Percentiles rank a stretch among this genome's conserved stretches.
Conservation (phyloP, 2,888 invertebrate species). For the Sialis lutaria region DNA sequence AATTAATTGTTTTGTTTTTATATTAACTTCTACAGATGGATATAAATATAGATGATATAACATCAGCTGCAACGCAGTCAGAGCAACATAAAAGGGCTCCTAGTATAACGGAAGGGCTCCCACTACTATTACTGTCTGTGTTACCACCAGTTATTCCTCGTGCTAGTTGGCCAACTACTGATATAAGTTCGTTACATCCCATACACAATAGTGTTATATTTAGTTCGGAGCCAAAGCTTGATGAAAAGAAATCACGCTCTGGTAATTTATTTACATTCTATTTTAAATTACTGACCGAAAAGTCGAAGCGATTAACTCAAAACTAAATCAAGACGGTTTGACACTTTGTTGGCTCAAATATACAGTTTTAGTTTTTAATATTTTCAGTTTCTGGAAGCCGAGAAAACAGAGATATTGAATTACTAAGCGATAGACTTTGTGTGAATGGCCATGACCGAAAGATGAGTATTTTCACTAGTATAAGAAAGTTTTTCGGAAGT, state of each 20-base stretch:
- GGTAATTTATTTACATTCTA: neutral
- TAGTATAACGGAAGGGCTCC: constrained; percentile 50
- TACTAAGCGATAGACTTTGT: constrained; percentile 28
- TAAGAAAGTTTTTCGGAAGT: constrained; percentile 18
- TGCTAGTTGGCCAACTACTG: constrained; percentile 62
- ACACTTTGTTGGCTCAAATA: too few relatives aligned
- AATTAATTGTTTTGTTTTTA: neutral
- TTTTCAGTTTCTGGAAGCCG: too few relatives aligned
- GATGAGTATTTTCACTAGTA: constrained; percentile 14
- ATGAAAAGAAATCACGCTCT: constrained; percentile 24
- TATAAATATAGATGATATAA: constrained; percentile 10
- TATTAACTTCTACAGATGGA: constrained; percentile 10
- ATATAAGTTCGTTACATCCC: constrained; percentile 34
- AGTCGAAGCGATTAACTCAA: too few relatives aligned
- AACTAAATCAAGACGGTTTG: too few relatives aligned
- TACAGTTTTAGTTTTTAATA: too few relatives aligned
- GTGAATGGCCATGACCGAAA: constrained; percentile 8
- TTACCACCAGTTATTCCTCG: constrained; percentile 58
- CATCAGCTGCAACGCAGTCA: constrained; percentile 11
- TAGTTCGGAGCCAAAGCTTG: constrained; percentile 45
- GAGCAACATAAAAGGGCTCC: constrained; percentile 30
- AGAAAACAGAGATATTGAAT: constrained; percentile 32
- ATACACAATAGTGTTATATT: constrained; percentile 43
- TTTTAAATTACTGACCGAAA: too few relatives aligned
- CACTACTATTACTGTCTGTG: constrained; percentile 51